Base-by-base conservation (phyloP, 2,113 vertebrate genomes). In the Guaruba guarouba region DNA sequence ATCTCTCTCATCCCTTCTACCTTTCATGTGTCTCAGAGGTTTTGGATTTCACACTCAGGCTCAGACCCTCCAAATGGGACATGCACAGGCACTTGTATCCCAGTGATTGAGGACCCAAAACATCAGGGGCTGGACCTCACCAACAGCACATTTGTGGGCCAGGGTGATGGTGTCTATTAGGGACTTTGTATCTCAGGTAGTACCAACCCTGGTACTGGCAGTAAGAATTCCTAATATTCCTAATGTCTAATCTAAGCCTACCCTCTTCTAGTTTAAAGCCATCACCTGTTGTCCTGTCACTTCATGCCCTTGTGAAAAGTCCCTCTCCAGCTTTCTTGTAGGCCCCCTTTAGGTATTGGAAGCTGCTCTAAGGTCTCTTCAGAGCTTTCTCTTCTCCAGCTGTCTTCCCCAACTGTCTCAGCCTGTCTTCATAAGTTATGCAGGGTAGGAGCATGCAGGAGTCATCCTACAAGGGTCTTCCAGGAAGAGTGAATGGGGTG, bases 401-500 rank as follows among this genome's bases (percentile, higher is more conserved):
- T n/a, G 55, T 14, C 55, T 57, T n/a, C 13, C 22, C 57, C 57
- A 35, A 3, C 20, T 59, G 57, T 59, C 22, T 35, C 57, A 59
- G 57, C 57, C 33, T 35, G 57, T 35, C 55, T 59, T 59, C 22
- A 15, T 59, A 59, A 23, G 22, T 59, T 35, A 35, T 35, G 4
- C 16, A 25, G 43, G 22, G 13, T 4, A 4, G 39, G 63, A 83
- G 17, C 51, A 67, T 2, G 5, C 31, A 33, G 43, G 19, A 25
- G 4, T 33, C 39, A 68, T 55, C n/a, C 41, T 33, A 17, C 11
- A 16, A 7, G 1, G 27, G 7, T n/a, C 71, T 91, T 69, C 29
- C 39, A 68, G 37, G 9, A 48, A 44, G 8, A 35, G 27, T 4
- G 17, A 62, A 46, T 0, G 1, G 12, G 5, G 20, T 17, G 4